Evolutionary conservation across 2,113 vertebrate species (phyloP).

Genomic region (Actenoides lindsayi): DNA sequence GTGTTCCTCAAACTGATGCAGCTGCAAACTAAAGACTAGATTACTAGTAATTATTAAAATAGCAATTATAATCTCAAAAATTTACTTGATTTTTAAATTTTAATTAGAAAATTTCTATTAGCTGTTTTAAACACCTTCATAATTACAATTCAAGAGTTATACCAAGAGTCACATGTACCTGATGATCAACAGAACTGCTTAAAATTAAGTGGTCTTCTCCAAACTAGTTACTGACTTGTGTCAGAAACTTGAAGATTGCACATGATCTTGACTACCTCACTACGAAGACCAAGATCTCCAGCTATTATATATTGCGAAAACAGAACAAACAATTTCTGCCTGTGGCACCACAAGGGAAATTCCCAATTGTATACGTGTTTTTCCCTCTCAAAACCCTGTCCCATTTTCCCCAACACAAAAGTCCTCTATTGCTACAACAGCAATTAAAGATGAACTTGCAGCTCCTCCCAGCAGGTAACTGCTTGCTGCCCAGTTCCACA

Average conservation of each 20-base stretch:
- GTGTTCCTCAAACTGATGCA: background rate
- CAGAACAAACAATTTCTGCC: background rate
- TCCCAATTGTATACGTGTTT: accelerated
- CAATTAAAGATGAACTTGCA: background rate
- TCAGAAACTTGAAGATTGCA: background rate
- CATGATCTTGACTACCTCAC: background rate
- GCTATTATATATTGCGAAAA: background rate
- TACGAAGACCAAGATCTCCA: background rate
- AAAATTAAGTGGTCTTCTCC: background rate
- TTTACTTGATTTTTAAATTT: background rate
- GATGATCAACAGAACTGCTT: background rate
- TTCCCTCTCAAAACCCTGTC: background rate
- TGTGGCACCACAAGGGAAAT: background rate
- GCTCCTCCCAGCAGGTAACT: background rate
- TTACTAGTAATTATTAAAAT: background rate
- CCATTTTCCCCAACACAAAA: background rate
- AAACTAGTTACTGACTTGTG: background rate
- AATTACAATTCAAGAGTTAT: background rate
- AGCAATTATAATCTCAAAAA: background rate
- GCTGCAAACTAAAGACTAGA: background rate
- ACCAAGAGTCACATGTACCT: too few species aligned
- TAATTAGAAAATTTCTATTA: background rate
- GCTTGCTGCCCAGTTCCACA: background rate
- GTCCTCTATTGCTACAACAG: background rate
- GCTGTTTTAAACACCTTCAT: background rate